Evolutionary conservation across 2,113 vertebrate genomes (phyloP), one percentile per base, ranked within the genome.

Genomic region (Carassius auratus): DNA sequence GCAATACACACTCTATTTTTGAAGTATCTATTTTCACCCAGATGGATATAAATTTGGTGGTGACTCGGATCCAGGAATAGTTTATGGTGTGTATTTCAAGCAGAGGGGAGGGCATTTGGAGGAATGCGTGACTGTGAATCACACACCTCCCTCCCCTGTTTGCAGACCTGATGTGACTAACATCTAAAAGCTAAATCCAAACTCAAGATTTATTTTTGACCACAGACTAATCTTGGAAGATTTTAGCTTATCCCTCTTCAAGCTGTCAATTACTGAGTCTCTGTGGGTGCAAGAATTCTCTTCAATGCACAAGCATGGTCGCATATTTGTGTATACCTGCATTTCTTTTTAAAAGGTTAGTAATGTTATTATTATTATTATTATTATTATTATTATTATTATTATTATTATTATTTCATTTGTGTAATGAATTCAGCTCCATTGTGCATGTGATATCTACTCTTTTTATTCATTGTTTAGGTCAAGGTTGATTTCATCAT

Each of bases 1-100:
- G 86, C 88, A 87, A 87, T 85, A 79, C 85, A 61, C 83, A 87
- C 88, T 89, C 85, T 83, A 85, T 89, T 89, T 87, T 85, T 76
- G 84, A 78, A 80, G 76, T 79, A 69, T 84, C 64, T 89, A 89
- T 89, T 89, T 89, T 89, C 57, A 87, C 81, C 76, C 74, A 87
- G 88, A 84, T 89, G 84, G 82, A 89, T 87, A 85, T 84, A 89
- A 85, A 83, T 85, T 80, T 75, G 88, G 71, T 89, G 85, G 83
- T 76, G 79, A 87, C 79, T 85, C 55, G 64, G 36, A 87, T 85
- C 74, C 83, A 71, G 64, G 66, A 89, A 87, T 78, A 89, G 79
- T 79, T 84, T 79, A 30, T 8, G 48, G 23, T 73, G 73, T 83
- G 57, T 69, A 77, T 87, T 69, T 84, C 85, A 85, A 61, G 81